phyloP scores from a whole-genome alignment of 2,888 invertebrate genomes.

The Diplazon laetatorius region DNA sequence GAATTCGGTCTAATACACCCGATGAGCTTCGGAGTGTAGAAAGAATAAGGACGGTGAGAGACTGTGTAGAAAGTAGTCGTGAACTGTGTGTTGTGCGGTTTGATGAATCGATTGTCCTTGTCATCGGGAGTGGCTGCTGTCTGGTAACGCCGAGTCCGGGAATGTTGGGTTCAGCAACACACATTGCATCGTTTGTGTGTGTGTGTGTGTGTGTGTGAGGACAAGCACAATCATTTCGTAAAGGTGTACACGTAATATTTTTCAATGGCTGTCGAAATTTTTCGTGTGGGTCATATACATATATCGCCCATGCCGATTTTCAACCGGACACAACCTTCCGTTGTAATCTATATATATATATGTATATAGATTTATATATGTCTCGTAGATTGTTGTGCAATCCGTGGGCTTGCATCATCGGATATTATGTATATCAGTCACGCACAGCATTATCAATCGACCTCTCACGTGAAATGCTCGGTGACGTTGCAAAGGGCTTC shows the following conservation, averaged over 20 bases:
- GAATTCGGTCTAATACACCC: conserved; percentile 10
- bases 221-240: conserved; percentile 16
- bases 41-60: neutral
- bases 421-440: conserved; percentile 8
- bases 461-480: neutral
- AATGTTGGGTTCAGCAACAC: conserved; percentile 24
- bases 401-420: conserved; percentile 2
- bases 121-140: conserved; percentile 35
- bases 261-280: conserved; percentile 44
- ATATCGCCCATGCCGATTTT: conserved; percentile 14
- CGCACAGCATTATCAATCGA: conserved; percentile 2
- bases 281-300: conserved; percentile 29
- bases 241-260: conserved; percentile 29
- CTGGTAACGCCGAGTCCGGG: conserved; percentile 9
- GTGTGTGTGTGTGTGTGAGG: no score
- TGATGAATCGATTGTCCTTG: conserved; percentile 55
- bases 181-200: neutral
- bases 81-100: neutral
- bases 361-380: neutral
- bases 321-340: conserved; percentile 7
- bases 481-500: conserved; percentile 8
- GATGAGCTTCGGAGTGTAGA: conserved; percentile 22
- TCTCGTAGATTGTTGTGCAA: neutral
- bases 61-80: conserved; percentile 51
- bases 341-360: neutral